Evolutionary conservation across 1,140 invertebrate species (phyloP), one percentile per base, ranked within the genome.

Genomic region (Tetragonula clypearis): DNA sequence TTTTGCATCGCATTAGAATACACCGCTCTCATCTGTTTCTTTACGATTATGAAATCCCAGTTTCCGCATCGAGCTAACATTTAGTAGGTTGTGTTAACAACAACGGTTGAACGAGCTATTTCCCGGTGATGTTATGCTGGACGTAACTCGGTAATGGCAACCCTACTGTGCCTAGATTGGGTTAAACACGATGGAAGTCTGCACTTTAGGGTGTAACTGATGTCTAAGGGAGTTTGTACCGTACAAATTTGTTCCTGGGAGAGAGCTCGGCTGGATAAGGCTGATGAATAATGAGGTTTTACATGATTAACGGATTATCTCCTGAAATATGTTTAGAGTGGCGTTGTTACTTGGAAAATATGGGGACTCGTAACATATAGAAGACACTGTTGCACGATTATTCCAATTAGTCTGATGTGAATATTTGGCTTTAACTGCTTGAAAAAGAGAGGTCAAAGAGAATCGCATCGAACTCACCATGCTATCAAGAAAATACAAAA

Each of bases 181-280:
- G 68, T 71, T 71, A 49, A 71, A 41, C 68, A 23, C 68, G 68
- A 71, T 71, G 68, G 21, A 71, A 71, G 68, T 71, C 35, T 71
- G 68, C 35, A 72, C 69, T 72, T 71, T 49, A 6, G 69, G 41
- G 14, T 49, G 14, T 53, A 72, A 35, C 35, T 71, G 68, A 35
- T 71, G 68, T n/a, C 69, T 53, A 72, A 17, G 23, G 69, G 14
- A n/a, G 41, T 72, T 72, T 49, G 4, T 49, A 49, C 0, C 35
- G 3, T 53, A 41, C 49, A 72, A 72, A 72, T 49, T 72, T 72
- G 23, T 72, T 15, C 11, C 41, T 72, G 21, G 3, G 35, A 49
- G 14, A n/a, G 14, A n/a, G 41, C 12, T 6, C 11, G 12, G 9
- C 41, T 71, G 30, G 30, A 71, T 41, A 71, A 41, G 68, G 19